Evolutionary conservation across 2,113 vertebrate species (phyloP), one percentile per base, ranked within the genome.

Genomic region (Pachypanchax playfairii): DNA sequence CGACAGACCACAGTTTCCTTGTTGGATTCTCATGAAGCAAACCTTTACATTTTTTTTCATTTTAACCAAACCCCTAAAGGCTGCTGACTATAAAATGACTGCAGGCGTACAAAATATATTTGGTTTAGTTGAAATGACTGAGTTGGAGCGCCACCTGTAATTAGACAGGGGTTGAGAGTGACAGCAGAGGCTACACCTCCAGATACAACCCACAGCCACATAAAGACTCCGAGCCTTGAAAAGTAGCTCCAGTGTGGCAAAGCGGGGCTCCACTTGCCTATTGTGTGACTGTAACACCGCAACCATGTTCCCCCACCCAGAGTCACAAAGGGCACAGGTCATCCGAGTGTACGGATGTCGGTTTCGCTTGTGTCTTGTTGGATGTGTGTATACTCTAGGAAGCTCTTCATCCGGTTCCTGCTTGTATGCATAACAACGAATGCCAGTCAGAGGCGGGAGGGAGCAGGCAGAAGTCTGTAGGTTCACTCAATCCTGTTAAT

Each of bases 401-500:
- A 88, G 55, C 58, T 25, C 76, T 77, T 74, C 39, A 60, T 85
- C 83, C 54, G 29, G 26, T 62, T 77, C 68, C 90, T 91, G 89
- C 70, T 91, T 28, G 26, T 79, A 70, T 77, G 88, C 71, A 89
- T 91, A 91, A 87, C 81, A 70, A 74, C 62, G 55, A 80, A 73
- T 89, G 89, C 77, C 92, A 91, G 82, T 91, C 90, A 91, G 67
- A 73, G 76, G 78, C 79, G 13, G 26, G n/a, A 29, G 72, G 77
- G 65, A 84, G 74, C 80, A 39, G 73, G 57, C 55, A 51, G 77
- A 69, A 85, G 85, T 74, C 76, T 63, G 78, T 80, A 75, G 70
- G 78, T 85, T 90, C 33, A 26, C 67, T 70, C 83, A 90, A 92
- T 93, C 90, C 89, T 91, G 86, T 92, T 90, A 92, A 86, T 80